Evolutionary conservation across 2,797 vertebrate species (phyloP).

Genomic region (Anguilla megastoma): DNA sequence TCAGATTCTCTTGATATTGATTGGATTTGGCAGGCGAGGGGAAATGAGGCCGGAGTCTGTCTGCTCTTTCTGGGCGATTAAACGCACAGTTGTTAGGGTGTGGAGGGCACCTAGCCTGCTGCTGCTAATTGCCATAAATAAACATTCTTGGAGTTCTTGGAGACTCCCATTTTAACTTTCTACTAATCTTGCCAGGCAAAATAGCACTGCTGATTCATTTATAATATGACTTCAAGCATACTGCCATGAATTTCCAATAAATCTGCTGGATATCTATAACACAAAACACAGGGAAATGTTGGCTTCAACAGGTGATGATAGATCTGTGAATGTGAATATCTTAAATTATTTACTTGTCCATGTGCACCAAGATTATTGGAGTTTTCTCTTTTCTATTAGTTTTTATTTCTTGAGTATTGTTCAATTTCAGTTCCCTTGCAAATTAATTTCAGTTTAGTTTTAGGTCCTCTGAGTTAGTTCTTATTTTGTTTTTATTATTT

Average conservation of each 20-base stretch:
- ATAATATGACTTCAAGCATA: neutral
- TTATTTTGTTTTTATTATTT: too few species aligned
- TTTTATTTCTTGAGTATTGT: too few species aligned
- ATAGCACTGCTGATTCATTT: neutral
- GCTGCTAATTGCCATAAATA: slow-evolving; percentile 9
- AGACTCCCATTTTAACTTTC: slow-evolving; percentile 1
- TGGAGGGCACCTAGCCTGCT: neutral
- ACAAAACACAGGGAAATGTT: too few species aligned
- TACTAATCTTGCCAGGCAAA: neutral
- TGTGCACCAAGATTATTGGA: neutral
- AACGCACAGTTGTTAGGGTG: slow-evolving; percentile 12
- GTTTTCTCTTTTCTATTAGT: too few species aligned
- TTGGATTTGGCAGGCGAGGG: neutral
- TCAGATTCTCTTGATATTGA: neutral
- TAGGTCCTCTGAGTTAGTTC: too few species aligned
- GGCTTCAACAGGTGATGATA: too few species aligned
- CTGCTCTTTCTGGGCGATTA: slow-evolving; percentile 24
- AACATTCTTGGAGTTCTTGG: neutral
- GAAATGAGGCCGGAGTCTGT: slow-evolving; percentile 5
- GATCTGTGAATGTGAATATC: too few species aligned
- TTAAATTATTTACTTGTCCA: neutral
- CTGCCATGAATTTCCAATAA: neutral
- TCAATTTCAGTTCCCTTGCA: too few species aligned
- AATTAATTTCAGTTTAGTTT: too few species aligned
- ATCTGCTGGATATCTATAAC: neutral